A percentile compares a stretch with the other conserved stretches of the same genome.
Evolutionary conservation across 2,888 invertebrate species (phyloP).

Genomic region (Proisotoma minuta): DNA sequence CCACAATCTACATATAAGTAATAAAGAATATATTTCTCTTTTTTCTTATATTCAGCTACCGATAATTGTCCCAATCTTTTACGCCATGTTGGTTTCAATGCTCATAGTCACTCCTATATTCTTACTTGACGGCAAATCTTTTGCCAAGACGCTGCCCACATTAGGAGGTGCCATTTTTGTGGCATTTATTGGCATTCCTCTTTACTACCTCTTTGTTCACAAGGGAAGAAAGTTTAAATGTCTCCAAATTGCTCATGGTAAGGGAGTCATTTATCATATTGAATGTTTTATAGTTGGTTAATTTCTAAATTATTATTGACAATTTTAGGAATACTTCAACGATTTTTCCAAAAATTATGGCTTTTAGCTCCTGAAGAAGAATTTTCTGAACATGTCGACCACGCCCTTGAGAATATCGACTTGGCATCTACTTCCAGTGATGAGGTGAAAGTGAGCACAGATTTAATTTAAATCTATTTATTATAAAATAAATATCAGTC

Average conservation of each 20-base stretch:
- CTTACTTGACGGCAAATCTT: not conserved
- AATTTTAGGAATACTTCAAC: not conserved
- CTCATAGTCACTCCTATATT: conserved; percentile 3
- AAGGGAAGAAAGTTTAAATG: too few relatives aligned
- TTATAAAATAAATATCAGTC: too few relatives aligned
- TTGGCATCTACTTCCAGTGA: too few relatives aligned
- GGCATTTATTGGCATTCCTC: conserved; percentile 8
- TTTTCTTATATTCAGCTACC: not conserved
- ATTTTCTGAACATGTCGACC: too few relatives aligned
- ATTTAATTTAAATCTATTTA: too few relatives aligned
- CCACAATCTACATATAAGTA: not conserved
- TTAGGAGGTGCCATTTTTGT: conserved; percentile 13
- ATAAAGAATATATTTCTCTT: conserved; percentile 1
- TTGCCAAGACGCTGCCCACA: not conserved
- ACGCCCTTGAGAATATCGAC: too few relatives aligned
- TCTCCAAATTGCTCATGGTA: not conserved
- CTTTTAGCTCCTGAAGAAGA: not conserved
- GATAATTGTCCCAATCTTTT: not conserved
- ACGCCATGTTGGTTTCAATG: not conserved
- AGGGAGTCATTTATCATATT: too few relatives aligned
- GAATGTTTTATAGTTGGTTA: too few relatives aligned
- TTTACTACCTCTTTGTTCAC: conserved; percentile 10
- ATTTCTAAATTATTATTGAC: not conserved
- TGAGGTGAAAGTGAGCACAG: too few relatives aligned
- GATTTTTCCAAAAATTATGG: not conserved